phyloP scores from a whole-genome alignment of 2,888 invertebrate genomes.

The Hemaris fuciformis region DNA sequence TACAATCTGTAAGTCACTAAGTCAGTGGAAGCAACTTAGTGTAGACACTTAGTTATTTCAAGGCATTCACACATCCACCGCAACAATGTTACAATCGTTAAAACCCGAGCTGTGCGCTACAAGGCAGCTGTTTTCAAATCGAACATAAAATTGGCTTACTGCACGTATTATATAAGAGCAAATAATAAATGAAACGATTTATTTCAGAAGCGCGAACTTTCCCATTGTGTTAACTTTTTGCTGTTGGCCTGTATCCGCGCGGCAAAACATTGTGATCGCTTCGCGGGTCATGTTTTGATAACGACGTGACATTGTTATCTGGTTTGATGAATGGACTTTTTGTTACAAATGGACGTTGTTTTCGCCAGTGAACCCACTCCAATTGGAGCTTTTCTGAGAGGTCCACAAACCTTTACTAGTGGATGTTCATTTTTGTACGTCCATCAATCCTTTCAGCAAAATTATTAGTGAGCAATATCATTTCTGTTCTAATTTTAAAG shows the following conservation, averaged over 20 bases:
- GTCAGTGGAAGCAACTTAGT: too few species aligned
- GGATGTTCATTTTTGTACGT: background rate
- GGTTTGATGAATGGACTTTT: slow-evolving; percentile 78
- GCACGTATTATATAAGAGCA: slow-evolving; percentile 35
- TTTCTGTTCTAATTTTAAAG: too few species aligned
- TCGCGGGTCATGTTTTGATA: slow-evolving; percentile 77
- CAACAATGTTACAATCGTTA: background rate
- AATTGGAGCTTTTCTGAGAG: slow-evolving; percentile 51
- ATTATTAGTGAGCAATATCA: too few species aligned
- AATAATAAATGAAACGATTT: slow-evolving; percentile 63
- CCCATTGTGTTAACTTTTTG: slow-evolving; percentile 70
- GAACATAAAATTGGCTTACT: slow-evolving; percentile 26
- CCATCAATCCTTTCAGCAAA: too few species aligned
- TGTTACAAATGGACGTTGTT: slow-evolving; percentile 75
- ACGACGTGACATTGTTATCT: slow-evolving; percentile 77
- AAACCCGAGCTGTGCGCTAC: slow-evolving; percentile 15
- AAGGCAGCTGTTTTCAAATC: slow-evolving; percentile 39
- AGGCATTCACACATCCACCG: background rate
- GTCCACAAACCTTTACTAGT: slow-evolving; percentile 31
- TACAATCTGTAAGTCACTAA: too few species aligned
- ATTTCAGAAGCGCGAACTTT: slow-evolving; percentile 58
- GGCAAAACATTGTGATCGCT: slow-evolving; percentile 74
- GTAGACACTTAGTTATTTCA: background rate
- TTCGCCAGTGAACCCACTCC: slow-evolving; percentile 62
- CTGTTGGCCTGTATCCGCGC: slow-evolving; percentile 51